Percentiles rank a stretch among this genome's conserved stretches.
These are phyloP conservation scores for Python bivittatus DNA, from an alignment of 2,113 vertebrate genomes.

Conservation along the genomic window DNA sequence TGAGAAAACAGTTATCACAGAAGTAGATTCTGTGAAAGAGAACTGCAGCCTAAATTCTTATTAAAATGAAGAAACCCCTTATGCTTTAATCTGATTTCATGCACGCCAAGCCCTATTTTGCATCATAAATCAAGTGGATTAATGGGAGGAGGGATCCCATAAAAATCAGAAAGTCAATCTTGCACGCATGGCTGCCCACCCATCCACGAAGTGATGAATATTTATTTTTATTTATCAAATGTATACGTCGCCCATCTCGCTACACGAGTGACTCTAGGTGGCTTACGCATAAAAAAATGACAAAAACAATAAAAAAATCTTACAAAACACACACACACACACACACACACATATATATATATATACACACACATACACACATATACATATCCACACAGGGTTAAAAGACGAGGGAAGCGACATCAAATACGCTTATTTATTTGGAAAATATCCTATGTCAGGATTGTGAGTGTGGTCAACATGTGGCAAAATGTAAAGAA, in stretches of 20 bases:
- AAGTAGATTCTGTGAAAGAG: background rate
- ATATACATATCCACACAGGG: too few relatives aligned
- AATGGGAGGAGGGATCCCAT: fast-evolving
- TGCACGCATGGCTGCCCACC: background rate
- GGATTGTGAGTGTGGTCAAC: background rate
- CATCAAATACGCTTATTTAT: too few relatives aligned
- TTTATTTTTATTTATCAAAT: too few relatives aligned
- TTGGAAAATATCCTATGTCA: background rate
- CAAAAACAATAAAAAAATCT: too few relatives aligned
- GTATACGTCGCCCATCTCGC: too few relatives aligned
- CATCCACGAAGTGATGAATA: background rate
- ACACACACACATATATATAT: too few relatives aligned
- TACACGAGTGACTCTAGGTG: too few relatives aligned
- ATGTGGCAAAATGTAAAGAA: background rate
- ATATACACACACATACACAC: too few relatives aligned
- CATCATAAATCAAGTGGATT: background rate
- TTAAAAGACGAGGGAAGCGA: too few relatives aligned
- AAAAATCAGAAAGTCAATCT: background rate
- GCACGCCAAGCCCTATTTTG: background rate
- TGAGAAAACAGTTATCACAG: background rate
- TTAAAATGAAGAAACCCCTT: background rate
- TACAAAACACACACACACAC: too few relatives aligned
- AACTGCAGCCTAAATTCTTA: background rate
- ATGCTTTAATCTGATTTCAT: background rate
- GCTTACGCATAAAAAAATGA: too few relatives aligned